Conservation (phyloP, 2,888 invertebrate species). For the Drosophila emarginata region DNA sequence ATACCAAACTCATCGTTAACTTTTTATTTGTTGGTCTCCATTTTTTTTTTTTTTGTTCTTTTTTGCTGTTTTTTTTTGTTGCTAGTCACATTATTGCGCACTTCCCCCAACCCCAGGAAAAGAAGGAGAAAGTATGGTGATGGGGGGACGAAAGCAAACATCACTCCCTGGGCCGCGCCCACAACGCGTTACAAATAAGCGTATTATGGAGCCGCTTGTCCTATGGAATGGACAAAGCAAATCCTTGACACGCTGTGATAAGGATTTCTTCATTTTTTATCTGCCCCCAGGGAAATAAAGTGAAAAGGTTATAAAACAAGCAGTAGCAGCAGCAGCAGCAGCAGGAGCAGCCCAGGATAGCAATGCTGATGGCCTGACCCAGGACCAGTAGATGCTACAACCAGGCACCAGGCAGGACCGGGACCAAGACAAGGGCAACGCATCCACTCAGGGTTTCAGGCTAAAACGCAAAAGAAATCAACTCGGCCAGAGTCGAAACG, state of each 20-base stretch:
- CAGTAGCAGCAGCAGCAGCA: conserved; percentile 38
- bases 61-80: conserved; percentile 38
- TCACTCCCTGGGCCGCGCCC: conserved; percentile 55
- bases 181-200: conserved; percentile 76
- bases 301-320: conserved; percentile 80
- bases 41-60: conserved; percentile 7
- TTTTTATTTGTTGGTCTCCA: conserved; percentile 76
- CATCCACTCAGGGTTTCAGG: conserved; percentile 25
- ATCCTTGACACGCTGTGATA: conserved; percentile 80
- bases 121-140: not conserved
- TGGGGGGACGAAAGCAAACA: not conserved
- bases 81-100: conserved; percentile 69
- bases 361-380: conserved; percentile 11
- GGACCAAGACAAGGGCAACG: conserved; percentile 18
- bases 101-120: conserved; percentile 22
- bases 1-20: conserved; percentile 79
- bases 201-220: conserved; percentile 75
- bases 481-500: conserved; percentile 33
- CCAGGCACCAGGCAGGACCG: conserved; percentile 17
- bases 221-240: conserved; percentile 73
- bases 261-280: conserved; percentile 81
- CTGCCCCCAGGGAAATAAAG: conserved; percentile 79
- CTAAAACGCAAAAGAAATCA: conserved; percentile 52
- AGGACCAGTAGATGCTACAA: not conserved
- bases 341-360: conserved; percentile 7